A percentile compares a stretch with the other conserved stretches of the same genome.
Evolutionary conservation across 2,888 invertebrate species (phyloP).

Genomic region (Melipona bicolor): DNA sequence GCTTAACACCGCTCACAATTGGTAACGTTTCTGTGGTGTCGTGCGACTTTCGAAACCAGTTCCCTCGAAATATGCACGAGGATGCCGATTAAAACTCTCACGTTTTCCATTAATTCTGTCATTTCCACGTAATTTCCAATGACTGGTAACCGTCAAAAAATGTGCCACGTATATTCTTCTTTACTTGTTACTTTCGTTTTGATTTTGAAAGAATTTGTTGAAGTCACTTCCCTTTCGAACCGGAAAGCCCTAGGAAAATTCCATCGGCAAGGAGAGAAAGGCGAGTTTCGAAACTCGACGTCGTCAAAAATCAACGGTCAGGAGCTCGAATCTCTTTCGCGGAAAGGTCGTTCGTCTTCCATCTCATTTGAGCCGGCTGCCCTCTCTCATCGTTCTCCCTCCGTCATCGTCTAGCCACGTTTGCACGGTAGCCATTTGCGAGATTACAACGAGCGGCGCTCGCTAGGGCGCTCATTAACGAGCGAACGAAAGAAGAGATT

Average conservation of each 20-base stretch:
- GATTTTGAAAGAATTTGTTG: no score
- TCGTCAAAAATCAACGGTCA: background rate
- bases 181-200: no score
- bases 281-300: background rate
- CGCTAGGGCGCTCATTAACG: constrained; percentile 53
- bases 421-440: constrained; percentile 57
- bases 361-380: constrained; percentile 32
- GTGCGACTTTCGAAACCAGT: no score
- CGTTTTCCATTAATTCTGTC: no score
- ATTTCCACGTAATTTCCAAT: no score
- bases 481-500: constrained; percentile 61
- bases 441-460: constrained; percentile 44
- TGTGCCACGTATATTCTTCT: no score
- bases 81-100: no score
- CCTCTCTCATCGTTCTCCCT: constrained; percentile 35
- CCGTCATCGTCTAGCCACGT: constrained; percentile 53
- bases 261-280: background rate
- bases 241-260: background rate
- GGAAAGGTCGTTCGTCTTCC: constrained; percentile 33
- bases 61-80: no score
- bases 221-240: no score
- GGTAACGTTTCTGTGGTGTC: no score
- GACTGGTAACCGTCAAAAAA: no score
- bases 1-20: constrained; percentile 19
- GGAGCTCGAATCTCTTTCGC: background rate